These are phyloP conservation scores for Carassius gibelio DNA, from an alignment of 2,113 vertebrate species.

Conservation along the genomic window DNA sequence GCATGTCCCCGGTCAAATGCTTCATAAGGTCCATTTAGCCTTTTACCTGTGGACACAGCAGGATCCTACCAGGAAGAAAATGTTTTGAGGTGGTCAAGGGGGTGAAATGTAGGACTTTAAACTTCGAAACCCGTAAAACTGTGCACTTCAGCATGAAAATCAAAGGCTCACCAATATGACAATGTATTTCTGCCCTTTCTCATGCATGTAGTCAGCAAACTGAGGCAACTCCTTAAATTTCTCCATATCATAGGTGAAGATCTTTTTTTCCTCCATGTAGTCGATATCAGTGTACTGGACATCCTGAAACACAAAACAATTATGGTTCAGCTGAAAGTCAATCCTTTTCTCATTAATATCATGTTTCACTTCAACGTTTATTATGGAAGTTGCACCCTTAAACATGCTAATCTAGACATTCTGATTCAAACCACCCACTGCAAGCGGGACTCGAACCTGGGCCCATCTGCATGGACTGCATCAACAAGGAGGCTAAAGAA, in stretches of 20 bases:
- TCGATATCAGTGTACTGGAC: constrained; percentile 94
- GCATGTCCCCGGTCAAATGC: constrained; percentile 74
- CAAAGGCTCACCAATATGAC: constrained; percentile 85
- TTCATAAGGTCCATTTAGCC: constrained; percentile 67
- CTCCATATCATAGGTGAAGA: constrained; percentile 87
- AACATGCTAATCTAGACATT: background rate
- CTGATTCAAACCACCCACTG: too few species aligned
- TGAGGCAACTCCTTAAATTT: constrained; percentile 80
- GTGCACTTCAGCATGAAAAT: background rate
- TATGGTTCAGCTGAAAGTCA: background rate
- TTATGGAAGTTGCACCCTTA: background rate
- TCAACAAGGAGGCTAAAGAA: too few species aligned
- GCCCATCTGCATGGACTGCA: too few species aligned
- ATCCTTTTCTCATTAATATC: background rate
- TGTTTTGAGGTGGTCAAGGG: background rate
- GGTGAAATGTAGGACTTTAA: background rate
- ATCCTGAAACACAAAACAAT: constrained; percentile 77
- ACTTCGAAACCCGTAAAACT: background rate
- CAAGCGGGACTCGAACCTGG: too few species aligned
- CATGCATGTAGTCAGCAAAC: constrained; percentile 85
- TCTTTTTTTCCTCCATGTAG: constrained; percentile 93
- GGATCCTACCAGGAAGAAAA: constrained; percentile 79
- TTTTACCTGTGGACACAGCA: constrained; percentile 77
- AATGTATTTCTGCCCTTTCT: constrained; percentile 83
- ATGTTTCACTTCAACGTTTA: background rate